These are phyloP conservation scores for Trachops cirrhosus DNA, from an alignment of 2,797 vertebrate species.

Conservation along the genomic window DNA sequence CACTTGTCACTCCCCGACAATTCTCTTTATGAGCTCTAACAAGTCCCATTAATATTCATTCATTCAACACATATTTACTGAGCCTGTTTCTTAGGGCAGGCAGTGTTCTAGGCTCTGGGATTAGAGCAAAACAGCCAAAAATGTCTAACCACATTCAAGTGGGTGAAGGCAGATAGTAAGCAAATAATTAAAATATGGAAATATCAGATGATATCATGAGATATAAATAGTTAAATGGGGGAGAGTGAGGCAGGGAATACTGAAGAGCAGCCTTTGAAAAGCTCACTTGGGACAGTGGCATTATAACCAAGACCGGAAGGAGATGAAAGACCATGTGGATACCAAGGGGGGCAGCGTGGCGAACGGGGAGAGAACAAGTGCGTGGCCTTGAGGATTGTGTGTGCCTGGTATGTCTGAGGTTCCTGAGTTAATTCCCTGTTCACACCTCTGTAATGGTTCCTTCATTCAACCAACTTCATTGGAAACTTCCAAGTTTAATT, in stretches of 20 bases:
- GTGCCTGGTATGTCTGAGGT: background rate
- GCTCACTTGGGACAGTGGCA: background rate
- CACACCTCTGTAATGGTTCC: background rate
- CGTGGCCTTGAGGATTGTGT: background rate
- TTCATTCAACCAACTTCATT: background rate
- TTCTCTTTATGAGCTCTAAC: background rate
- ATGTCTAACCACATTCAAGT: background rate
- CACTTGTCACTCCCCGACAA: background rate
- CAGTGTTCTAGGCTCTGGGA: background rate
- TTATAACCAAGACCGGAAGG: background rate
- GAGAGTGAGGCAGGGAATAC: too few species aligned
- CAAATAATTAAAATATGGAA: background rate
- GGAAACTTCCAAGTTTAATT: background rate
- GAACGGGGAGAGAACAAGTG: background rate
- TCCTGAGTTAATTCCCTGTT: background rate
- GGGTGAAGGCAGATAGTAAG: background rate
- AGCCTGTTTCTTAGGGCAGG: background rate
- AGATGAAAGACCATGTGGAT: background rate
- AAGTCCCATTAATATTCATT: background rate
- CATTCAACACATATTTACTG: background rate
- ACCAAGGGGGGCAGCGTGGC: rapidly evolving
- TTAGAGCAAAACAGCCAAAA: slow-evolving; percentile 24
- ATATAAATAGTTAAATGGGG: too few species aligned
- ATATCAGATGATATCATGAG: background rate
- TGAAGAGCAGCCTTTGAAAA: background rate